Evolutionary conservation across 2,888 invertebrate species (phyloP).

Genomic region (Noctua janthina): DNA sequence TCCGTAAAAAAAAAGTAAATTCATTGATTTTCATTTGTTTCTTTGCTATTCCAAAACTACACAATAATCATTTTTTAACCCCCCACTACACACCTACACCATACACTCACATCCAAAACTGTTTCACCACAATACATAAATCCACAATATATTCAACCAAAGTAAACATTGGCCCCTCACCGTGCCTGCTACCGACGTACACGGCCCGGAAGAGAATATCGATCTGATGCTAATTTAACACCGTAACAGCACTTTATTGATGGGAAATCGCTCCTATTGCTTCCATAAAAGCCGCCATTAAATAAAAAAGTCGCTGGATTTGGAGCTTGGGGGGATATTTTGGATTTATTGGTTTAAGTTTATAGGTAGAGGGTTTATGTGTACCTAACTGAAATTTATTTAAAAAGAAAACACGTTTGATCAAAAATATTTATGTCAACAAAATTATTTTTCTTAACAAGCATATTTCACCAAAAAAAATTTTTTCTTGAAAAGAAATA

Average conservation of each 20-base stretch:
- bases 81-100: not conserved
- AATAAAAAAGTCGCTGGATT: slow-evolving; percentile 63
- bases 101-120: slow-evolving; percentile 22
- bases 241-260: slow-evolving; percentile 76
- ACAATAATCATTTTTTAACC: not conserved
- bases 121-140: slow-evolving; percentile 34
- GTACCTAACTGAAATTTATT: not conserved
- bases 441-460: not conserved
- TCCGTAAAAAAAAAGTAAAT: no score
- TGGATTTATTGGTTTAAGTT: slow-evolving; percentile 51
- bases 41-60: not conserved
- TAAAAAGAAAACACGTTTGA: not conserved
- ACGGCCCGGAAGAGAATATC: slow-evolving; percentile 82
- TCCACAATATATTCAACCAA: slow-evolving; percentile 39
- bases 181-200: slow-evolving; percentile 76
- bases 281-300: slow-evolving; percentile 66
- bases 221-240: slow-evolving; percentile 85
- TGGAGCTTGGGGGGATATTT: slow-evolving; percentile 43
- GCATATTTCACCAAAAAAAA: not conserved
- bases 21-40: not conserved
- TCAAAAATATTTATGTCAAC: not conserved
- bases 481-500: not conserved
- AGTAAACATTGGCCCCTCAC: slow-evolving; percentile 67
- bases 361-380: not conserved
- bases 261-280: slow-evolving; percentile 75